These are phyloP conservation scores for Tigriopus japonicus DNA, from an alignment of 1,140 invertebrate species.

Conservation along the genomic window DNA sequence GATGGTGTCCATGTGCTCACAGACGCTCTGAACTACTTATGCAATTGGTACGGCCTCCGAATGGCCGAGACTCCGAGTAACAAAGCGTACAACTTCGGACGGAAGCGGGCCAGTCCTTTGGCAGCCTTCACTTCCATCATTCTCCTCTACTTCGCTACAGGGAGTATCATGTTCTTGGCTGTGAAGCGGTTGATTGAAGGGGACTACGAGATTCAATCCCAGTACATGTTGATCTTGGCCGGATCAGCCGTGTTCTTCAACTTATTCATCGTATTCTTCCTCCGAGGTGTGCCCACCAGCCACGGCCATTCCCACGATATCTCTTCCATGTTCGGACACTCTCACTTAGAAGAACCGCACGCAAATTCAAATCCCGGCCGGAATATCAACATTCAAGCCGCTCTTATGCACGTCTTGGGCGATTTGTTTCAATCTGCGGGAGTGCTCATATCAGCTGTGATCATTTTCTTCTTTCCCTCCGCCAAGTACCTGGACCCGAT, in stretches of 20 bases:
- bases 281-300: slow-evolving; percentile 36
- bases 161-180: slow-evolving; percentile 36
- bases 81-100: slow-evolving; percentile 53
- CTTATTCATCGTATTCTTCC: slow-evolving; percentile 45
- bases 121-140: slow-evolving; percentile 38
- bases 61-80: slow-evolving; percentile 42
- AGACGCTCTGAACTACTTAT: slow-evolving; percentile 59
- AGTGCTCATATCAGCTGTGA: slow-evolving; percentile 35
- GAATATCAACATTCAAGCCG: slow-evolving; percentile 40
- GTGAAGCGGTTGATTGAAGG: slow-evolving; percentile 28
- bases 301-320: slow-evolving; percentile 20
- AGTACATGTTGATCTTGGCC: slow-evolving; percentile 37
- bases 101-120: slow-evolving; percentile 42
- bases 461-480: slow-evolving; percentile 33
- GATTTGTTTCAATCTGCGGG: slow-evolving; percentile 39
- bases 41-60: slow-evolving; percentile 53
- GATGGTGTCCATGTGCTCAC: slow-evolving; percentile 65
- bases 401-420: slow-evolving; percentile 39
- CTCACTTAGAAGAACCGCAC: slow-evolving; percentile 24
- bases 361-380: background rate
- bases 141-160: slow-evolving; percentile 41
- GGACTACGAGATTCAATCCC: slow-evolving; percentile 24
- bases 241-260: slow-evolving; percentile 36
- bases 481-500: slow-evolving; percentile 61
- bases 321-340: slow-evolving; percentile 19